These are phyloP conservation scores for Drosophila kanekoi DNA, from an alignment of 2,888 invertebrate species.

Conservation along the genomic window DNA sequence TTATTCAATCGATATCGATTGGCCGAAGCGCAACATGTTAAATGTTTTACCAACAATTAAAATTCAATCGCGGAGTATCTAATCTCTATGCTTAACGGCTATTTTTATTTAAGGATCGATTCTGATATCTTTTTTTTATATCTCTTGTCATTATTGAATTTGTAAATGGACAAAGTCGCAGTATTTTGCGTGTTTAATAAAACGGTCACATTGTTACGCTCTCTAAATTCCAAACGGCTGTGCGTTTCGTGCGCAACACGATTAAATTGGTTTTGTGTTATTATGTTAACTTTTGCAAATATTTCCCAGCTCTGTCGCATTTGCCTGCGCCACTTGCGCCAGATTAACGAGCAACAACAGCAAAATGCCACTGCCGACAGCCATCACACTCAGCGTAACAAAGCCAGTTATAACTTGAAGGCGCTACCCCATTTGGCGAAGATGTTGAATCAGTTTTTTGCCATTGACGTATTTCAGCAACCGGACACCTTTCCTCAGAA, in stretches of 20 bases:
- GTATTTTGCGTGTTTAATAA: not conserved
- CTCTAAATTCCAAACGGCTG: slow-evolving; percentile 19
- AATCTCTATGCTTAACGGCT: not conserved
- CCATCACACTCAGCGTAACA: slow-evolving; percentile 7
- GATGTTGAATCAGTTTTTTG: slow-evolving; percentile 67
- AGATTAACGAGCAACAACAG: slow-evolving; percentile 36
- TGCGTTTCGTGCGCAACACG: slow-evolving; percentile 50
- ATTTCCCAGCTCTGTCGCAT: slow-evolving; percentile 76
- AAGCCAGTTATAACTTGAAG: slow-evolving; percentile 50
- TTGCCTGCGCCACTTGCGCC: slow-evolving; percentile 69
- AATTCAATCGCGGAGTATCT: not conserved
- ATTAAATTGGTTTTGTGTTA: slow-evolving; percentile 30
- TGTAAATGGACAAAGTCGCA: not conserved
- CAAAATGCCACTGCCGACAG: slow-evolving; percentile 18
- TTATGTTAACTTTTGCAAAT: slow-evolving; percentile 62
- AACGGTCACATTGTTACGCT: slow-evolving; percentile 28
- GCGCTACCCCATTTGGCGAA: slow-evolving; percentile 62
- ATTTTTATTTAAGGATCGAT: no score
- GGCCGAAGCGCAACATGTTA: not conserved
- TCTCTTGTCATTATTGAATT: not conserved
- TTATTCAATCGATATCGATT: slow-evolving; percentile 13
- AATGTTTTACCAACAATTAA: not conserved
- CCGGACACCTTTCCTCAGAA: slow-evolving; percentile 65
- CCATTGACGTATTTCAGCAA: slow-evolving; percentile 68
- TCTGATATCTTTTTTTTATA: not conserved